Conservation (phyloP, 2,797 vertebrate species). For the Enteromius unitaeniatus region DNA sequence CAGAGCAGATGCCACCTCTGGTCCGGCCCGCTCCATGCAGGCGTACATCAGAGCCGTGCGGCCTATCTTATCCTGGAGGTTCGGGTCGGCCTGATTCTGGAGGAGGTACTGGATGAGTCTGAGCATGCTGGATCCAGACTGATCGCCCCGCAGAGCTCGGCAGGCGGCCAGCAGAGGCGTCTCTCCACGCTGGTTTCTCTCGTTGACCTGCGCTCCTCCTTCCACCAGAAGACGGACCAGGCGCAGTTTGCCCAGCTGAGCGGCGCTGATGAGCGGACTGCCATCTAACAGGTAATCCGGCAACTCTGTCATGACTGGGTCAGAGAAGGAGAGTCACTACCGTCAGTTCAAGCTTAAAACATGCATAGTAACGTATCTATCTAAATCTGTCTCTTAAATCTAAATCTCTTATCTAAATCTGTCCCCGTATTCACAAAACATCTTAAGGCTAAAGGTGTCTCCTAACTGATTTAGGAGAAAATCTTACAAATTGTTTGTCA, state of each 20-base stretch:
- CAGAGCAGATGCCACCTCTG: slow-evolving; percentile 68
- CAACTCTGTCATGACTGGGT: slow-evolving; percentile 68
- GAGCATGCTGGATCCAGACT: slow-evolving; percentile 53
- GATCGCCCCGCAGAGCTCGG: slow-evolving; percentile 67
- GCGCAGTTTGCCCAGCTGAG: slow-evolving; percentile 72
- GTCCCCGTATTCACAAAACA: too few relatives aligned
- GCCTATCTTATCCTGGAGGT: slow-evolving; percentile 73
- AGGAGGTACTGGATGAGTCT: slow-evolving; percentile 74
- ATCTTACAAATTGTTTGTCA: too few relatives aligned
- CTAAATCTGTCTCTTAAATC: too few relatives aligned
- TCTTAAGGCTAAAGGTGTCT: too few relatives aligned
- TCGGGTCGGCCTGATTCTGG: slow-evolving; percentile 72
- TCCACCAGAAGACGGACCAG: slow-evolving; percentile 77
- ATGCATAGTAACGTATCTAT: too few relatives aligned
- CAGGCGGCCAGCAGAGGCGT: slow-evolving; percentile 77
- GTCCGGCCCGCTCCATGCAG: slow-evolving; percentile 74
- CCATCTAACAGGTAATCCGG: slow-evolving; percentile 64
- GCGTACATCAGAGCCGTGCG: slow-evolving; percentile 78
- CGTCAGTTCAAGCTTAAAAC: not conserved
- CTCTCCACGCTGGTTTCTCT: slow-evolving; percentile 72
- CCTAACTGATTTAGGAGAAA: too few relatives aligned
- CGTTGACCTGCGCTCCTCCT: slow-evolving; percentile 77
- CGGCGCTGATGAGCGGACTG: slow-evolving; percentile 74
- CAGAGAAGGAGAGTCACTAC: not conserved
- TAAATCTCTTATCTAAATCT: too few relatives aligned